Base-by-base conservation (phyloP, 2,888 invertebrate species). In the Seira ritae region DNA sequence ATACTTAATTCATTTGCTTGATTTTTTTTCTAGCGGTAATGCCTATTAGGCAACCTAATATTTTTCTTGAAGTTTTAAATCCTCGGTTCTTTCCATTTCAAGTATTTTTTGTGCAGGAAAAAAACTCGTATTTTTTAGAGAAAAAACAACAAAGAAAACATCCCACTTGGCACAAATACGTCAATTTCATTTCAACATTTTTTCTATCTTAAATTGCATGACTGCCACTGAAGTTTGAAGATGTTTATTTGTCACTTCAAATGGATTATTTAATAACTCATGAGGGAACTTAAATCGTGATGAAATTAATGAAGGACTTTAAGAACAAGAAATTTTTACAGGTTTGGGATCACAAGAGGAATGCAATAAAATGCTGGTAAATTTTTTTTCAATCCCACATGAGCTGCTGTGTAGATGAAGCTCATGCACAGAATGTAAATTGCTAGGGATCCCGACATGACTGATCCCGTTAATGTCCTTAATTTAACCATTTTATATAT, bases 201-300 rank as follows among this genome's bases (percentile, higher is more conserved):
- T 70, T 55, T 70, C 8, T 37, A 17, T 69, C 17, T 69, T 69
- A 12, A 3, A 55, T 55, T 55, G 55, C 31, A 31, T 31, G n/a
- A n/a, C n/a, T n/a, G 31, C 31, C 3, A 31, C 8, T 31, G 31
- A 31, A 4, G 31, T 4, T 31, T 2, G 31, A 2, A 31, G 8
- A 31, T 31, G 31, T 31, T 31, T 31, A 31, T 95, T 96, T 31
- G 97, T 96, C 96, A 98, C 97, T 87, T 98, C 98, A 91, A 98
- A 98, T 84, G 98, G 98, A 31, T 31, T 2, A 31, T 31, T 31
- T 2, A 31, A 31, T 31, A 31, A 31, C 8, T 31, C 31, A 31
- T 31, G 8, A 31, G 2, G 2, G 31, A 31, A 31, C n/a, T n/a
- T n/a, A n/a, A n/a, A n/a, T n/a, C n/a, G n/a, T n/a, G n/a, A n/a